Conservation (phyloP, 2,797 vertebrate genomes). For the Aeoliscus strigatus region DNA sequence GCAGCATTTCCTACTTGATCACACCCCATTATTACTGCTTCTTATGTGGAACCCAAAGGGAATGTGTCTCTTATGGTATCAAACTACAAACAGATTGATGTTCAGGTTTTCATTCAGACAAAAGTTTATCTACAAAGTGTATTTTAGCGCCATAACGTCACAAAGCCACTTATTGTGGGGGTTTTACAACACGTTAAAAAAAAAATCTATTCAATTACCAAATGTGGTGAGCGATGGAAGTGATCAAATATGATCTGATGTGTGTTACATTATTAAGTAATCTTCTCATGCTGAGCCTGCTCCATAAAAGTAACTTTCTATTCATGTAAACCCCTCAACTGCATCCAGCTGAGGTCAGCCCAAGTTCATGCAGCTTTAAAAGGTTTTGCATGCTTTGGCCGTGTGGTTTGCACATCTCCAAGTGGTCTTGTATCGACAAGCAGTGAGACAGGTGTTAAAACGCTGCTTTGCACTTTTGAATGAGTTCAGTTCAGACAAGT, state of each 20-base stretch:
- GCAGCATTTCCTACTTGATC: slow-evolving; percentile 21
- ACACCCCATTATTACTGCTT: slow-evolving; percentile 16
- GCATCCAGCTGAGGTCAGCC: slow-evolving; percentile 17
- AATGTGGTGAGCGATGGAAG: too few species aligned
- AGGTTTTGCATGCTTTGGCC: slow-evolving; percentile 36
- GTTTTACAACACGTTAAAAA: too few species aligned
- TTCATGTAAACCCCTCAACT: not conserved
- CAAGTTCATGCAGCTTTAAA: slow-evolving; percentile 28
- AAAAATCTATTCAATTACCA: too few species aligned
- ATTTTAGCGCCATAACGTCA: slow-evolving; percentile 12
- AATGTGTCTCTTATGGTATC: not conserved
- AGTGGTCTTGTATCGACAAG: slow-evolving; percentile 18
- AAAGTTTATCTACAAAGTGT: slow-evolving; percentile 3
- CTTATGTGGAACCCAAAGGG: slow-evolving; percentile 14
- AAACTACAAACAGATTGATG: slow-evolving; percentile 6
- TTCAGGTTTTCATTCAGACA: slow-evolving; percentile 7
- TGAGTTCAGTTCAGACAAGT: slow-evolving; percentile 13
- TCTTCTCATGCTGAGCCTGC: slow-evolving; percentile 2
- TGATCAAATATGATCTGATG: too few species aligned
- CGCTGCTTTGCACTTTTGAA: slow-evolving; percentile 35
- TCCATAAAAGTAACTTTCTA: not conserved
- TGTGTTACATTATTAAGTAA: slow-evolving; percentile 26
- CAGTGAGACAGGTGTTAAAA: slow-evolving; percentile 36
- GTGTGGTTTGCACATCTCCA: slow-evolving; percentile 20
- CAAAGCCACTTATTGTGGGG: too few species aligned